Percentiles rank a stretch among this genome's conserved stretches.
phyloP scores from a whole-genome alignment of 2,888 invertebrate genomes.

The Cetonia aurata region DNA sequence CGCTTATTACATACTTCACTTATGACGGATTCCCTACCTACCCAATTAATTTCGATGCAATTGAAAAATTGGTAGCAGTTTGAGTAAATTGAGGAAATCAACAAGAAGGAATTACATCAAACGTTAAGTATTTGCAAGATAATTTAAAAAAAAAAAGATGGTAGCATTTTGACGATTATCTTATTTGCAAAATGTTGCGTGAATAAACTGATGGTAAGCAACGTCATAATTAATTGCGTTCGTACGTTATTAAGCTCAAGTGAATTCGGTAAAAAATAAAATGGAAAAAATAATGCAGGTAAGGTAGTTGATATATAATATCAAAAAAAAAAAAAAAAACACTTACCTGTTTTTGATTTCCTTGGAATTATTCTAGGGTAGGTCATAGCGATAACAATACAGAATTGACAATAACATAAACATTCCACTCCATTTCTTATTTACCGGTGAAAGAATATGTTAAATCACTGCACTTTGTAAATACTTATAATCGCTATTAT shows the following conservation, averaged over 20 bases:
- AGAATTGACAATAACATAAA: constrained; percentile 11
- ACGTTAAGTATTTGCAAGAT: constrained; percentile 34
- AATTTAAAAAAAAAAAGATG: constrained; percentile 33
- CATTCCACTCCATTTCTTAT: constrained; percentile 28
- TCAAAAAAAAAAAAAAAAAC: background rate
- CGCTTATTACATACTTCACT: background rate
- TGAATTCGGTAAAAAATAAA: constrained; percentile 1
- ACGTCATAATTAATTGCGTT: constrained; percentile 24
- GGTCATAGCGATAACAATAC: constrained; percentile 13
- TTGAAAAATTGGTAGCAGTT: constrained; percentile 38
- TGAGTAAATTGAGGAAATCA: constrained; percentile 39
- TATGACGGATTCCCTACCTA: constrained; percentile 1
- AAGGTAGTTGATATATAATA: background rate
- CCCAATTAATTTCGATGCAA: constrained; percentile 29
- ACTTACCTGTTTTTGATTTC: constrained; percentile 17
- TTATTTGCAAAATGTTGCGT: constrained; percentile 41
- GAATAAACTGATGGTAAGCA: constrained; percentile 28
- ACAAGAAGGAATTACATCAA: constrained; percentile 21
- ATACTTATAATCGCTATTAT: background rate
- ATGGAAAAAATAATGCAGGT: background rate
- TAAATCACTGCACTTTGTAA: constrained; percentile 11
- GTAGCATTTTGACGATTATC: constrained; percentile 41
- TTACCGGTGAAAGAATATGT: constrained; percentile 16
- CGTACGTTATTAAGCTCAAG: background rate
- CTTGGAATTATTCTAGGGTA: background rate